Evolutionary conservation across 2,797 vertebrate species (phyloP).

Genomic region (Aeoliscus strigatus): DNA sequence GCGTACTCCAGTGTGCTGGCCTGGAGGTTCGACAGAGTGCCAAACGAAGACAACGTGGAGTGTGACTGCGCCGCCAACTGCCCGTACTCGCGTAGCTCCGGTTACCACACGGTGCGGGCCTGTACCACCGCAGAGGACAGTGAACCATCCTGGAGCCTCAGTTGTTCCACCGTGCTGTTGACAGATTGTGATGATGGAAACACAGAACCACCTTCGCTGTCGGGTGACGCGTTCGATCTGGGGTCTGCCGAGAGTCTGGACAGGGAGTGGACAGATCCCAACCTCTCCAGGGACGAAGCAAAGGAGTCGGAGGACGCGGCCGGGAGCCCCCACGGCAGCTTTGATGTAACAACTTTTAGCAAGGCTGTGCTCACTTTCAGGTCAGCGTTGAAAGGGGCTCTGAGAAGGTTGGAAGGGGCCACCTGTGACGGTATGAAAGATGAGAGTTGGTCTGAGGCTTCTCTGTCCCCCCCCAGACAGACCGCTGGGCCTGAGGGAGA

Average conservation of each 20-base stretch:
- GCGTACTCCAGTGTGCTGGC: constrained; percentile 58
- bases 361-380: constrained; percentile 83
- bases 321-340: constrained; percentile 71
- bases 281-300: constrained; percentile 42
- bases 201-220: constrained; percentile 56
- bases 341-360: constrained; percentile 81
- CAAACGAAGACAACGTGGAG: constrained; percentile 47
- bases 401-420: constrained; percentile 82
- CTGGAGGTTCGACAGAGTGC: constrained; percentile 47
- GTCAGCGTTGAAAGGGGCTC: constrained; percentile 84
- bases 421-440: constrained; percentile 71
- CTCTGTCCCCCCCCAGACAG: constrained; percentile 56
- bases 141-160: constrained; percentile 67
- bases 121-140: constrained; percentile 60
- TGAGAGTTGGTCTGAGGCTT: constrained; percentile 60
- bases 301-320: constrained; percentile 63
- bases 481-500: constrained; percentile 54
- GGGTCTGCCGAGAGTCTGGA: constrained; percentile 64
- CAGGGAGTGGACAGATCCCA: constrained; percentile 58
- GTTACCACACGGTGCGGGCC: constrained; percentile 68
- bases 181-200: constrained; percentile 69
- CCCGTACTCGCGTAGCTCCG: constrained; percentile 70
- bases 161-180: constrained; percentile 69
- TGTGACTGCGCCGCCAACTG: constrained; percentile 66
- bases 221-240: constrained; percentile 55